These are phyloP conservation scores for Riparia riparia DNA, from an alignment of 2,113 vertebrate genomes.

Conservation along the genomic window DNA sequence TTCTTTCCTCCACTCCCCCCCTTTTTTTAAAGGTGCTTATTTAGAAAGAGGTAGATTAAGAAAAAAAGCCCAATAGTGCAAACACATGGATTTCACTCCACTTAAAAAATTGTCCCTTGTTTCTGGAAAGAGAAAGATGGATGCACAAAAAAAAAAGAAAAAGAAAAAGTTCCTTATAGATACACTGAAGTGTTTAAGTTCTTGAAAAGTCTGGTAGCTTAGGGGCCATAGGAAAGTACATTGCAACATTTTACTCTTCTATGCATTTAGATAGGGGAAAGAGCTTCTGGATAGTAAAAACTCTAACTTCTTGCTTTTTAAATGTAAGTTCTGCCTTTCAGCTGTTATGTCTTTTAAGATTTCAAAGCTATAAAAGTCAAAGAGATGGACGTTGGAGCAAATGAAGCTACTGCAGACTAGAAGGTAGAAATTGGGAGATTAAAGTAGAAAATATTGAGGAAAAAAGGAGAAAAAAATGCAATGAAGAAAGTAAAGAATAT, in stretches of 20 bases:
- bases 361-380: not conserved
- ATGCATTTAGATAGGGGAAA: not conserved
- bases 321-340: not conserved
- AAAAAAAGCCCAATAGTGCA: not conserved
- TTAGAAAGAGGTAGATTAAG: not conserved
- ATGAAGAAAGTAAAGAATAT: not conserved
- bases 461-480: not conserved
- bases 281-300: not conserved
- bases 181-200: not conserved
- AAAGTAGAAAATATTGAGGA: not conserved
- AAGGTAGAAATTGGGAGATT: not conserved
- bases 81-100: not conserved
- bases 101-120: not conserved
- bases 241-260: not conserved
- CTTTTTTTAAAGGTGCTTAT: not conserved
- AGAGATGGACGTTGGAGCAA: not conserved
- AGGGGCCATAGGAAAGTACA: too few species aligned
- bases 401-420: not conserved
- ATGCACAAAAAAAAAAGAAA: not conserved
- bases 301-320: not conserved
- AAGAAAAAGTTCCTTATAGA: not conserved
- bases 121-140: not conserved
- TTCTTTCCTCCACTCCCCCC: rapidly evolving
- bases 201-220: not conserved
- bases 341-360: not conserved